Base-by-base conservation (phyloP, 2,797 vertebrate genomes). In the Falco berigora region DNA sequence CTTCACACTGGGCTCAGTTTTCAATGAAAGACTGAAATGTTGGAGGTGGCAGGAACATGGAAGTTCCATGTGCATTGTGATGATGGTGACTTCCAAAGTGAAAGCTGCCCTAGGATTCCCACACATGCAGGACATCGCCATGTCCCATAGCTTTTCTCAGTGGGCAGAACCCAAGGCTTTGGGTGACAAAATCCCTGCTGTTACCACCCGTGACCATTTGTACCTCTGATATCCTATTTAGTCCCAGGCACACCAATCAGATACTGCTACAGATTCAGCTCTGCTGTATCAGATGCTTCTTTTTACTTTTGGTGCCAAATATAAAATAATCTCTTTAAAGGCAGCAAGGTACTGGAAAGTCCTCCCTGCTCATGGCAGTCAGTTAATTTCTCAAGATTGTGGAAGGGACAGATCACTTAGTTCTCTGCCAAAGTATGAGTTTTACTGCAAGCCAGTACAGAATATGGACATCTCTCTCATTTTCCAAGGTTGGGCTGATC, bases 21-120 rank as follows among this genome's bases (percentile, higher is more conserved):
- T 80, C 20, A 30, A 32, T 21, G 28, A 62, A 36, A 36, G 27
- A 38, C 32, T 40, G 20, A 14, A 21, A 8, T 0, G 0, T 5
- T 85, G 38, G 27, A 73, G 12, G 21, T 66, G 12, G 36, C 23
- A 72, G 67, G 28, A 84, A 71, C 62, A 30, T 75, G 66, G 73
- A 86, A 90, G 71, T 73, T 21, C 27, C 0, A 0, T 2, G 9
- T 17, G 17, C 21, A 44, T 66, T 85, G 0, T 47, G 42, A 14
- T 46, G 38, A 30, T 8, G 12, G 32, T 78, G 36, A 27, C 53
- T 88, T 82, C 32, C 1, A 1, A 72, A 75, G 13, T 34, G 59
- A 73, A 79, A 52, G 34, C 46, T 90, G 14, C 13, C 6, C 18
- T 47, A 16, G 17, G 28, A 67, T 77, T 90, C 28, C 46, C 8